These are phyloP conservation scores for Charaxes varanes DNA, from an alignment of 1,140 invertebrate genomes.

Conservation along the genomic window DNA sequence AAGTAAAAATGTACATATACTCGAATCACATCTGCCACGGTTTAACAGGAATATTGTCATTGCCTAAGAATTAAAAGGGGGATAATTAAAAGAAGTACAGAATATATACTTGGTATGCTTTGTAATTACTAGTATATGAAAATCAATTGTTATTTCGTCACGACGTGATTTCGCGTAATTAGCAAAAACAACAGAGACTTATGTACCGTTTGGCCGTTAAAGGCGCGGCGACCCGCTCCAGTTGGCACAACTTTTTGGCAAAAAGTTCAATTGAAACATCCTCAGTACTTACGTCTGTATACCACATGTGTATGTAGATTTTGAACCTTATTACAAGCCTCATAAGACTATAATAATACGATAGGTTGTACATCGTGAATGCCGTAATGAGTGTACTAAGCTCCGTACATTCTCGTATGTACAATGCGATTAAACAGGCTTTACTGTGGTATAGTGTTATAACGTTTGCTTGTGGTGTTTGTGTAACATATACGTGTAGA, in stretches of 20 bases:
- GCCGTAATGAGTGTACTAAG: constrained; percentile 17
- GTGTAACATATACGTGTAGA: too few relatives aligned
- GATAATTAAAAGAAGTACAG: too few relatives aligned
- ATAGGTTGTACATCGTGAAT: constrained; percentile 5
- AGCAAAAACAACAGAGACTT: constrained; percentile 5
- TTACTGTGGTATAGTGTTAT: constrained; percentile 11
- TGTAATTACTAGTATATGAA: too few relatives aligned
- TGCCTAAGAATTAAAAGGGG: too few relatives aligned
- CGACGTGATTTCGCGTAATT: too few relatives aligned
- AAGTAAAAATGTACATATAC: too few relatives aligned
- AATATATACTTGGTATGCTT: too few relatives aligned
- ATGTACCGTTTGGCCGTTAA: constrained; percentile 5
- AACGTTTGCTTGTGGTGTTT: too few relatives aligned
- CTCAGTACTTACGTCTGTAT: constrained; percentile 10
- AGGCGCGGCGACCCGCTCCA: constrained; percentile 9
- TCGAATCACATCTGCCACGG: too few relatives aligned
- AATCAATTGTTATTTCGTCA: too few relatives aligned
- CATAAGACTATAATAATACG: constrained; percentile 1
- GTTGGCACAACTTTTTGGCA: constrained; percentile 23
- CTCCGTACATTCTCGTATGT: constrained; percentile 12
- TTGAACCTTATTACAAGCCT: background rate
- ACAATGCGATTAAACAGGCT: constrained; percentile 13
- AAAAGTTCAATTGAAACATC: constrained; percentile 53
- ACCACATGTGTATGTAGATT: constrained; percentile 1
- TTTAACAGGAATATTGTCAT: too few relatives aligned